Percentiles rank a stretch among this genome's conserved stretches.
Evolutionary conservation across 2,888 invertebrate genomes (phyloP).

Genomic region (Pyrochroa serraticornis): DNA sequence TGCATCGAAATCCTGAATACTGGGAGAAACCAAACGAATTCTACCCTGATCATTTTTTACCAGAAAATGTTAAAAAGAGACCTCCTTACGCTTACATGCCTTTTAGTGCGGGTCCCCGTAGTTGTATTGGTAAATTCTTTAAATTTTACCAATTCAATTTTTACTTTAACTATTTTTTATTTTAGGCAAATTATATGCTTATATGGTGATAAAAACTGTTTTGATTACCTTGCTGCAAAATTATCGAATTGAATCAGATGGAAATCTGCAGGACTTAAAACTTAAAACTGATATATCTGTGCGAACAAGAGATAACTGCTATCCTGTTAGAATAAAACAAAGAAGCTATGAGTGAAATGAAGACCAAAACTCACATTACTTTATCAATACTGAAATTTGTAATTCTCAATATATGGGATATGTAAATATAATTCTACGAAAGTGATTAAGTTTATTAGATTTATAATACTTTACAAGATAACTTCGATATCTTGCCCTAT

Average conservation of each 20-base stretch:
- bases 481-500: too few relatives aligned
- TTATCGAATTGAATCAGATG: conserved; percentile 39
- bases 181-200: conserved; percentile 40
- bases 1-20: conserved; percentile 44
- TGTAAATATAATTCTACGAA: too few relatives aligned
- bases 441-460: too few relatives aligned
- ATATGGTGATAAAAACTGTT: conserved; percentile 37
- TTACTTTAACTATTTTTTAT: conserved; percentile 6
- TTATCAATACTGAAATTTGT: too few relatives aligned
- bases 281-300: conserved; percentile 42
- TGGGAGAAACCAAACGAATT: conserved; percentile 50
- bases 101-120: conserved; percentile 49
- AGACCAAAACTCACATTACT: too few relatives aligned
- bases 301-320: conserved; percentile 34
- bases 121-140: conserved; percentile 39
- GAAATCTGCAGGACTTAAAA: conserved; percentile 37
- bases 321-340: conserved; percentile 34
- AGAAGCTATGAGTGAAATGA: too few relatives aligned
- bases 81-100: conserved; percentile 47
- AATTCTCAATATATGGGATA: too few relatives aligned
- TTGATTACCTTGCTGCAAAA: conserved; percentile 37
- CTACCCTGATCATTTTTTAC: conserved; percentile 52
- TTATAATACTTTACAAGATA: too few relatives aligned
- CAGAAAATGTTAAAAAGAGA: conserved; percentile 41
- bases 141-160: too few relatives aligned